phyloP scores from a whole-genome alignment of 2,113 vertebrate genomes.

The Pseudorectes ferrugineus region DNA sequence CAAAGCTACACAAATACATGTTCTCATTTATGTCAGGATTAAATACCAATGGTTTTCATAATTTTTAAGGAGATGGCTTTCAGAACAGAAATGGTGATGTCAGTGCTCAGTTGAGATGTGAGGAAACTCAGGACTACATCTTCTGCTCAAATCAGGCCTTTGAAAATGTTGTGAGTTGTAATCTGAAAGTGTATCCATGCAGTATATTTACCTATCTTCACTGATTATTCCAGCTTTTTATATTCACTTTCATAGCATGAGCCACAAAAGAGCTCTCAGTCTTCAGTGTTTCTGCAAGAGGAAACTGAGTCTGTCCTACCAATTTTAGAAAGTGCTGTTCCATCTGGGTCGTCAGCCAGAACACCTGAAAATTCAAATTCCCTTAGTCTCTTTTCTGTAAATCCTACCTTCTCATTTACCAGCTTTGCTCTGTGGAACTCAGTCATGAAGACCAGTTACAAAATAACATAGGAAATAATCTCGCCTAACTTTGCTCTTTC shows the following conservation, averaged over 20 bases:
- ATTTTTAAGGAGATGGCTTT: not conserved
- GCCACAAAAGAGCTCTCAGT: conserved; percentile 14
- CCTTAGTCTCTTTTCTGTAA: not conserved
- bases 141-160: not conserved
- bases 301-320: not conserved
- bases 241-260: not conserved
- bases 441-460: not conserved
- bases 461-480: not conserved
- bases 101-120: not conserved
- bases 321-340: not conserved
- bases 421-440: not conserved
- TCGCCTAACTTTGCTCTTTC: not conserved
- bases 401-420: not conserved
- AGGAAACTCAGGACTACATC: not conserved
- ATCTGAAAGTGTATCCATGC: not conserved
- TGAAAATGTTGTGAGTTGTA: not conserved
- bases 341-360: not conserved
- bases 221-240: not conserved
- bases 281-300: conserved; percentile 21
- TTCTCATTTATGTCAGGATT: not conserved
- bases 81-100: not conserved
- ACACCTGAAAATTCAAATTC: not conserved
- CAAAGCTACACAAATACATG: not conserved
- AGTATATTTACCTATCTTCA: not conserved
- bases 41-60: not conserved